Conservation (phyloP, 2,113 vertebrate genomes). For the Pampusana beccarii region DNA sequence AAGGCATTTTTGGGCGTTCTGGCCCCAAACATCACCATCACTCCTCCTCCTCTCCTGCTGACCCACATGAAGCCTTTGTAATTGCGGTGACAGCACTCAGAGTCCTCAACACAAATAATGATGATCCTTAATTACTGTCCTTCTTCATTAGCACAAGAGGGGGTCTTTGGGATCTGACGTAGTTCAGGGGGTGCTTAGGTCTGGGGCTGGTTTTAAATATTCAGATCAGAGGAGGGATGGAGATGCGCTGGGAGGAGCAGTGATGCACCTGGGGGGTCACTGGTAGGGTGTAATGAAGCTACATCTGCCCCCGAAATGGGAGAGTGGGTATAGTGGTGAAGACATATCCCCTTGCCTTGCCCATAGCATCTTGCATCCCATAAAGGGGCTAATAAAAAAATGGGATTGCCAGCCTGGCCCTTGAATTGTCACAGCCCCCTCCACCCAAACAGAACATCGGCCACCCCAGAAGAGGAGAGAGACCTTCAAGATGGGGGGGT, state of each 20-base stretch:
- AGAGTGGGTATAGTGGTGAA: background rate
- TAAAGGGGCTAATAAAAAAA: accelerated
- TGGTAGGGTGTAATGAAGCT: background rate
- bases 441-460: background rate
- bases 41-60: background rate
- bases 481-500: background rate
- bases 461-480: background rate
- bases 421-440: background rate
- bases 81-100: background rate
- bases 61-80: background rate
- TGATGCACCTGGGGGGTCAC: accelerated
- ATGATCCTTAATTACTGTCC: conserved; percentile 45
- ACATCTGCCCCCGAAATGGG: accelerated
- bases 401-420: background rate
- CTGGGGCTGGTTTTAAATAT: background rate
- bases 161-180: background rate
- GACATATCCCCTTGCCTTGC: background rate
- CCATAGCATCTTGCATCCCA: background rate
- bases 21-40: accelerated
- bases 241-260: background rate
- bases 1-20: background rate
- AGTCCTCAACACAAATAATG: background rate
- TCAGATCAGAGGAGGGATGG: background rate
- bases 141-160: conserved; percentile 34
- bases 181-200: background rate